Conservation (phyloP, 2,797 vertebrate genomes). For the Poecilia wingei region DNA sequence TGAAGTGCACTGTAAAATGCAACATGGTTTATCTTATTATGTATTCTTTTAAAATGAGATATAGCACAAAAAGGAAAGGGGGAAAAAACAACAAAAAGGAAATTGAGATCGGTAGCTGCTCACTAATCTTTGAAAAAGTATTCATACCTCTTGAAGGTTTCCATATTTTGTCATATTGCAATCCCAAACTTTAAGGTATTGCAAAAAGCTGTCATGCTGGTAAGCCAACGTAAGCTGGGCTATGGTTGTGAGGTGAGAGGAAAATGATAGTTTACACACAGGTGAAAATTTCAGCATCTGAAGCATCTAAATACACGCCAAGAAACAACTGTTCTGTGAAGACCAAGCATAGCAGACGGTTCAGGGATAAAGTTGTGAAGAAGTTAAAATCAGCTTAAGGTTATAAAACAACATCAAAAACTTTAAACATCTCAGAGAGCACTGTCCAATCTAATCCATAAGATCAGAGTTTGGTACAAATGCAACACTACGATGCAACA, state of each 20-base stretch:
- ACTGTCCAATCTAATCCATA: not conserved
- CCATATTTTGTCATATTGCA: not conserved
- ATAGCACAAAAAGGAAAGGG: not conserved
- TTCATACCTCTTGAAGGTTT: not conserved
- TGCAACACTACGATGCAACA: not conserved
- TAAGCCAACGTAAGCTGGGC: not conserved
- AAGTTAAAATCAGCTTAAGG: not conserved
- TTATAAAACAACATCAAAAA: not conserved
- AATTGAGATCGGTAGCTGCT: not conserved
- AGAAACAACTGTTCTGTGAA: not conserved
- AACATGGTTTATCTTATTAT: not conserved
- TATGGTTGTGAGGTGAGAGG: not conserved
- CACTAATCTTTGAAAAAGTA: not conserved
- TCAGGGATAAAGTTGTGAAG: not conserved
- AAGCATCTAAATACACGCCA: not conserved
- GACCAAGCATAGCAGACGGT: not conserved
- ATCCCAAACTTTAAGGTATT: not conserved
- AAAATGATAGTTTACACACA: not conserved
- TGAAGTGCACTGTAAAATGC: not conserved
- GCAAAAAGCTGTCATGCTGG: not conserved
- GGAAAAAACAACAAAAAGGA: not conserved
- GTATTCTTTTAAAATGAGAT: not conserved
- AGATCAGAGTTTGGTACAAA: not conserved
- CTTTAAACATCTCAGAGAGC: not conserved
- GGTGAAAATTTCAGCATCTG: not conserved